Evolutionary conservation across 1,140 invertebrate genomes (phyloP).

Genomic region (Druon quercuslanigerum): DNA sequence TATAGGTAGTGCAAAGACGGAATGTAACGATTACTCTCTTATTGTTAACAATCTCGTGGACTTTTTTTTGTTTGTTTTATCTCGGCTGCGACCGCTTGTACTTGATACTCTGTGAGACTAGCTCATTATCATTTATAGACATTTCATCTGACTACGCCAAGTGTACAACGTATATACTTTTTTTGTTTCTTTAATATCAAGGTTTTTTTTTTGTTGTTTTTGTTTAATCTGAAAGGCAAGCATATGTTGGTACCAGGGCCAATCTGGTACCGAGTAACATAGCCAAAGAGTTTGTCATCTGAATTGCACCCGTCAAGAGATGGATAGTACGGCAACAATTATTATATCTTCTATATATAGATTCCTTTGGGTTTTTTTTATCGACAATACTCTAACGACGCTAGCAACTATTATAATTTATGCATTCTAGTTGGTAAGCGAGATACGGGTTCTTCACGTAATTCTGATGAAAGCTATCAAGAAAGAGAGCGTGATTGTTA

Average conservation of each 20-base stretch:
- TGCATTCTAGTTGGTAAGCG: conserved; percentile 45
- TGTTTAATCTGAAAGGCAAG: conserved; percentile 61
- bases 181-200: conserved; percentile 42
- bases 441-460: conserved; percentile 61
- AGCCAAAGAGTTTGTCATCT: conserved; percentile 38
- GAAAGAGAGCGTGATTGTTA: conserved; percentile 44
- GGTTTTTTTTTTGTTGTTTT: conserved; percentile 25
- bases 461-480: conserved; percentile 53
- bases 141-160: conserved; percentile 52
- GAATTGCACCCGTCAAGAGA: conserved; percentile 54
- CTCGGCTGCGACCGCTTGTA: conserved; percentile 60
- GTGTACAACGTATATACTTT: conserved; percentile 54
- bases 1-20: conserved; percentile 49
- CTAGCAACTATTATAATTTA: conserved; percentile 61
- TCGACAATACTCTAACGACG: conserved; percentile 52
- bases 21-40: conserved; percentile 46
- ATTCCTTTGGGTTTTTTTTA: conserved; percentile 42
- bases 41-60: conserved; percentile 42
- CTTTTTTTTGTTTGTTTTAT: conserved; percentile 37
- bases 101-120: conserved; percentile 65
- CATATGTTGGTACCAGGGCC: conserved; percentile 41
- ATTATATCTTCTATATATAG: conserved; percentile 44
- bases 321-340: conserved; percentile 60
- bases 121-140: conserved; percentile 59
- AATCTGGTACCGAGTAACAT: conserved; percentile 33